phyloP scores from a whole-genome alignment of 2,888 invertebrate species.

The Malthinus flaveolus region DNA sequence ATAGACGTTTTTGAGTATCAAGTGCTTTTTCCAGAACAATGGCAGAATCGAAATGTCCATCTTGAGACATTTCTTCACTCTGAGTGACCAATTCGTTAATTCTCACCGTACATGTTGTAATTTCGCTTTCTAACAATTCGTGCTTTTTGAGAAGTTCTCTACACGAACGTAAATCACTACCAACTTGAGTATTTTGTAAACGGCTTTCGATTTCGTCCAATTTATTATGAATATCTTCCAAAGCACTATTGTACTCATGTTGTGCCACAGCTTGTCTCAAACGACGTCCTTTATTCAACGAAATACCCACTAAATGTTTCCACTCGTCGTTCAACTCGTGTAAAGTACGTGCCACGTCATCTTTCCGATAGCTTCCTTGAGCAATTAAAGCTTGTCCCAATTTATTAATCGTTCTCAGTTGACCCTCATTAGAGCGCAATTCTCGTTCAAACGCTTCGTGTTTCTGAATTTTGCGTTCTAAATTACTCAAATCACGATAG shows the following conservation, averaged over 20 bases:
- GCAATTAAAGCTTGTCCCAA: conserved; percentile 74
- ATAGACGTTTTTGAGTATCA: conserved; percentile 71
- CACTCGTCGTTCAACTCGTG: conserved; percentile 75
- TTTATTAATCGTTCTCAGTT: conserved; percentile 83
- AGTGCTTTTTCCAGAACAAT: conserved; percentile 81
- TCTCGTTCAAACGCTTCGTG: conserved; percentile 97
- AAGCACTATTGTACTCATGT: conserved; percentile 73
- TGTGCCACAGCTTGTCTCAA: conserved; percentile 89
- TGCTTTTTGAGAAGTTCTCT: conserved; percentile 89
- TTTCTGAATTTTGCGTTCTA: conserved; percentile 90
- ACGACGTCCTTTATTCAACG: conserved; percentile 68
- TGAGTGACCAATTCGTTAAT: conserved; percentile 76
- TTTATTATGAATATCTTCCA: conserved; percentile 88
- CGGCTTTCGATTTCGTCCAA: conserved; percentile 82
- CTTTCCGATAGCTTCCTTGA: conserved; percentile 70
- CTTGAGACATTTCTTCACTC: conserved; percentile 89
- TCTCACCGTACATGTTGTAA: conserved; percentile 80
- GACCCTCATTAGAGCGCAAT: conserved; percentile 90
- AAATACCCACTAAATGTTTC: conserved; percentile 72
- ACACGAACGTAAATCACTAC: conserved; percentile 88
- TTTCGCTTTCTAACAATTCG: conserved; percentile 84
- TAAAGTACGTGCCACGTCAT: conserved; percentile 69
- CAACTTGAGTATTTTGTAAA: conserved; percentile 80
- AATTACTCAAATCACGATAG: conserved; percentile 85
- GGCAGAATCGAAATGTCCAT: conserved; percentile 92